Percentiles rank a stretch among this genome's conserved stretches.
phyloP scores from a whole-genome alignment of 2,888 invertebrate species.

The Prenolepis imparis region DNA sequence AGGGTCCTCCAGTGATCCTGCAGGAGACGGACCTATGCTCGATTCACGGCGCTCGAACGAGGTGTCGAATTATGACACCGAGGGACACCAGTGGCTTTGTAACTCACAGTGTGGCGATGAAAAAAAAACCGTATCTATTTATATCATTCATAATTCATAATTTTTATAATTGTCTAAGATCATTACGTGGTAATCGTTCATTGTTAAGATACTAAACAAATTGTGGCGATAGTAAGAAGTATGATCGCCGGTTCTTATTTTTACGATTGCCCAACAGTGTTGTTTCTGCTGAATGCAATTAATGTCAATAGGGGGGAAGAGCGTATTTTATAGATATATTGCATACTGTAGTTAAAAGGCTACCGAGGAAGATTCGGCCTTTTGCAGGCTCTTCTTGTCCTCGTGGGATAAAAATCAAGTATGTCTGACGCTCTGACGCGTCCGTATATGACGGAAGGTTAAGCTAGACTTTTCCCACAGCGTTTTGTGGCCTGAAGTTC shows the following conservation, averaged over 20 bases:
- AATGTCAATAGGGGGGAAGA: constrained; percentile 29
- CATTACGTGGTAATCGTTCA: constrained; percentile 18
- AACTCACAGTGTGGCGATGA: constrained; percentile 29
- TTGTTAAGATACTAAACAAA: not conserved
- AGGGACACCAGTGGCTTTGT: constrained; percentile 24
- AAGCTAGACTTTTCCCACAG: constrained; percentile 1
- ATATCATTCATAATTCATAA: not conserved
- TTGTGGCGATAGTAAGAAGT: not conserved
- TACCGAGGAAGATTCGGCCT: not conserved
- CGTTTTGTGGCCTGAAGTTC: constrained; percentile 6
- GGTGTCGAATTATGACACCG: constrained; percentile 22
- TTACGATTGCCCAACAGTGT: constrained; percentile 13
- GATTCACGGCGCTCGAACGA: constrained; percentile 41
- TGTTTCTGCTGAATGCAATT: not conserved
- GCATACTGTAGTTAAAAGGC: constrained; percentile 34
- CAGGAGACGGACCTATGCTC: constrained; percentile 33
- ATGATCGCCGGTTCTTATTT: constrained; percentile 15
- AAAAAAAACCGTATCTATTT: not conserved
- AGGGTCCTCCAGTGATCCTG: constrained; percentile 16
- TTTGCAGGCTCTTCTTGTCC: not conserved
- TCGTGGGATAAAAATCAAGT: constrained; percentile 2
- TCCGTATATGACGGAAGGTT: not conserved
- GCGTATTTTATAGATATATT: constrained; percentile 15
- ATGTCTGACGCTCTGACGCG: not conserved
- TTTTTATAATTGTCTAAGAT: not conserved